A percentile compares a stretch with the other conserved stretches of the same genome.
Conservation (phyloP, 2,797 vertebrate species). For the Sparidentex hasta region DNA sequence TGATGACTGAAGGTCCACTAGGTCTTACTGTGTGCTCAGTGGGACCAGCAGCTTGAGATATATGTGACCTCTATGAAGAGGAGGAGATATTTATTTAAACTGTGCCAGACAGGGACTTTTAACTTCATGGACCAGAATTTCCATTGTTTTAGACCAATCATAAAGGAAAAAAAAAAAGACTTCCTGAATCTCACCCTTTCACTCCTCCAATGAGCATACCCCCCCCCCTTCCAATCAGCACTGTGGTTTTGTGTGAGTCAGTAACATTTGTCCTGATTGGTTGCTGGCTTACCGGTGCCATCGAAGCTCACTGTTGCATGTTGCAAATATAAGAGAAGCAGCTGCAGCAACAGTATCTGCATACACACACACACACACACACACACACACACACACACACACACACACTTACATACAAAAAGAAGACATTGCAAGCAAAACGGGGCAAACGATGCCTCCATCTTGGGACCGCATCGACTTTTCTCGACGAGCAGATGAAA, state of each 20-base stretch:
- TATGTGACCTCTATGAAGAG: slow-evolving; percentile 79
- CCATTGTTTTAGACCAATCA: slow-evolving; percentile 78
- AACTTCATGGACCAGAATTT: slow-evolving; percentile 82
- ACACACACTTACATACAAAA: slow-evolving; percentile 13
- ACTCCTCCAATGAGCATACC: slow-evolving; percentile 79
- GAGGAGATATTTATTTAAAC: slow-evolving; percentile 93
- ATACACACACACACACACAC: slow-evolving; percentile 36
- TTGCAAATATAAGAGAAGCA: slow-evolving; percentile 84
- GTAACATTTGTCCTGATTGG: slow-evolving; percentile 89
- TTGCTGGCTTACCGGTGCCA: slow-evolving; percentile 88
- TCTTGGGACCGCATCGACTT: slow-evolving; percentile 63
- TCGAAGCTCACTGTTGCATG: slow-evolving; percentile 92
- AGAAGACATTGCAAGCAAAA: slow-evolving; percentile 66
- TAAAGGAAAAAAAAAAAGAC: slow-evolving; percentile 53
- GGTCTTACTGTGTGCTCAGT: slow-evolving; percentile 82
- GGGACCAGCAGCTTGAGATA: slow-evolving; percentile 82
- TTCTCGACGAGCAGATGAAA: slow-evolving; percentile 60
- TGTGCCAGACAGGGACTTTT: slow-evolving; percentile 89
- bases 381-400: slow-evolving; percentile 16
- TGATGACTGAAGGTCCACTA: slow-evolving; percentile 88
- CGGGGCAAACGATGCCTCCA: slow-evolving; percentile 74
- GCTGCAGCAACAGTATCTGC: slow-evolving; percentile 78
- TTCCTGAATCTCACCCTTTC: slow-evolving; percentile 78
- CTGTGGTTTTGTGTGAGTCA: slow-evolving; percentile 88
- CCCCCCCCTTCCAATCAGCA: slow-evolving; percentile 71